Percentiles rank a stretch among this genome's conserved stretches.
Conservation (phyloP, 2,888 invertebrate species). For the Penaeus monodon region DNA sequence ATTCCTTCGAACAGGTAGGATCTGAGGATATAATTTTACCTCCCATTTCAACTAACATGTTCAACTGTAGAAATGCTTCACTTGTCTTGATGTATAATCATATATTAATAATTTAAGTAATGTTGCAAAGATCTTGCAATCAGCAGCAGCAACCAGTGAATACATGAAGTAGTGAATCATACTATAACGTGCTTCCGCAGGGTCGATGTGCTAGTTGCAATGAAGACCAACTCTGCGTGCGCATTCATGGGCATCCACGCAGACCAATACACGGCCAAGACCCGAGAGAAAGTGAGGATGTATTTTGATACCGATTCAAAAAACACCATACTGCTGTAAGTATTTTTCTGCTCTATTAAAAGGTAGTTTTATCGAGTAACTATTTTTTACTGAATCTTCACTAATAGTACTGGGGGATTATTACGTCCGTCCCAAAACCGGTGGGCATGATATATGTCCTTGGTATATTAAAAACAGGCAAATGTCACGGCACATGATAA, state of each 20-base stretch:
- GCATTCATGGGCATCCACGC: constrained; percentile 80
- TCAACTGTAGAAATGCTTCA: background rate
- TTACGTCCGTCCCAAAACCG: no score
- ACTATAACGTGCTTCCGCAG: constrained; percentile 67
- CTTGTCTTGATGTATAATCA: no score
- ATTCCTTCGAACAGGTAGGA: constrained; percentile 76
- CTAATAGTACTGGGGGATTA: no score
- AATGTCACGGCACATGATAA: no score
- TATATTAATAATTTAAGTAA: no score
- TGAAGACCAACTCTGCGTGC: constrained; percentile 75
- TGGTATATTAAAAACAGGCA: no score
- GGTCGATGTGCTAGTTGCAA: constrained; percentile 86
- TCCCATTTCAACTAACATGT: background rate
- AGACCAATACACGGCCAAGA: constrained; percentile 66
- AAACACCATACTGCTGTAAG: constrained; percentile 44
- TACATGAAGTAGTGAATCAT: no score
- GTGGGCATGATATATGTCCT: no score
- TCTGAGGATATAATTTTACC: background rate
- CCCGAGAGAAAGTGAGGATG: constrained; percentile 66
- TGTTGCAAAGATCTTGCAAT: no score
- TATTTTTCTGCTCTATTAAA: background rate
- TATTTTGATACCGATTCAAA: constrained; percentile 77
- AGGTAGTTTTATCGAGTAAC: no score
- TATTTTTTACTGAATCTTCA: no score
- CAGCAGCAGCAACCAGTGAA: no score